Evolutionary conservation across 2,113 vertebrate genomes (phyloP), one percentile per base, ranked within the genome.

Genomic region (Neogobius melanostomus): DNA sequence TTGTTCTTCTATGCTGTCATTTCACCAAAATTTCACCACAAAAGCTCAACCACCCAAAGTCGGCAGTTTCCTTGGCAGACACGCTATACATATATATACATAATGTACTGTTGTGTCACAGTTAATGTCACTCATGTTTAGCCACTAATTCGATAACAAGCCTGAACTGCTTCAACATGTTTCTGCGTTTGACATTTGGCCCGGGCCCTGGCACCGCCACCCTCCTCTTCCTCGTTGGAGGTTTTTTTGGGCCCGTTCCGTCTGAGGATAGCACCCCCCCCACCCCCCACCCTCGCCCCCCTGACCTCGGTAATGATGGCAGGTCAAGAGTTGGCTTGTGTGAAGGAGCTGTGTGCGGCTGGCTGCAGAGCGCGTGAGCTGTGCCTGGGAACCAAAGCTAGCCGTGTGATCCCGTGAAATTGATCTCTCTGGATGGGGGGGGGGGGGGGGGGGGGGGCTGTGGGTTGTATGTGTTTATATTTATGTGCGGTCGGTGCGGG

Each of bases 141-240:
- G 76, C 46, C 54, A 7, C 88, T 90, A 91, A 91, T 85, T 90
- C 59, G 74, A 81, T 90, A 91, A 90, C 82, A 49, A 87, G 84
- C 75, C 76, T 21, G 15, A 88, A 86, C 84, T 66, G 71, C 83
- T 17, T 49, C 82, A 79, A 86, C 90, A 90, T 90, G 87, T 85
- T 89, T 87, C 75, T 89, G 79, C 87, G 85, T 90, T 90, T 91
- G 88, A 91, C 88, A 86, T 86, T 88, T 91, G 83, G 79, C 88
- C 85, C 69, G 8, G 0, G 17, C 44, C 15, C 28, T 21, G 44
- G 62, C 44, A 64, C 44, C 45, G 16, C 15, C 43, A 61, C 42
- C 42, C 15, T 51, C 12, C 49, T 45, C 28, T 59, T 42, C 42
- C 59, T 45, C n/a, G 21, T 45, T 17, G 6, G 28, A 28, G 53